phyloP scores from a whole-genome alignment of 1,140 invertebrate genomes.

The Zaprionus lachaisei region DNA sequence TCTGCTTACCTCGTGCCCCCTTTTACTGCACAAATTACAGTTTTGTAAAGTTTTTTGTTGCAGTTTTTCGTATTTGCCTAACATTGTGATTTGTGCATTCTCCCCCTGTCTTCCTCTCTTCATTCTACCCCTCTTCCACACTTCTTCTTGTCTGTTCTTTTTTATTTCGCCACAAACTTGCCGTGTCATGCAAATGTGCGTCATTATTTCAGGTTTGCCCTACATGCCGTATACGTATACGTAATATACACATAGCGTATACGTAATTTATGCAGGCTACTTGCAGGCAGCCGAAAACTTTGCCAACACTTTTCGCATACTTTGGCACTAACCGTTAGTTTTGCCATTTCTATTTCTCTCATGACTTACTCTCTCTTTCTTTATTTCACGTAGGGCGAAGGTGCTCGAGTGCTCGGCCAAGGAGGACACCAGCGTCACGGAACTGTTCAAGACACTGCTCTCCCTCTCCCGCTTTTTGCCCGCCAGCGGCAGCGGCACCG shows the following conservation, averaged over 20 bases:
- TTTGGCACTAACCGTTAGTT: conserved; percentile 24
- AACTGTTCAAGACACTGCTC: conserved; percentile 90
- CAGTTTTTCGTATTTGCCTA: conserved; percentile 25
- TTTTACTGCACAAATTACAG: background rate
- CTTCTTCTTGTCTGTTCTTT: conserved; percentile 9
- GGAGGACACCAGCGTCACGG: conserved; percentile 91
- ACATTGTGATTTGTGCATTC: conserved; percentile 21
- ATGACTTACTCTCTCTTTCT: conserved; percentile 1
- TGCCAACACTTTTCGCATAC: conserved; percentile 43
- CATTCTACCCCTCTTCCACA: background rate
- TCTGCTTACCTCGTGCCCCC: background rate
- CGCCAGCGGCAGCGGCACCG: conserved; percentile 84
- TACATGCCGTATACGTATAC: conserved; percentile 27
- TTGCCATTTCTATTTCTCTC: conserved; percentile 5
- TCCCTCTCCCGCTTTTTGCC: conserved; percentile 89
- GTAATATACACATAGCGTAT: conserved; percentile 26
- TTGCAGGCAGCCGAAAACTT: conserved; percentile 30
- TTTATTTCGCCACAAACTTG: conserved; percentile 18
- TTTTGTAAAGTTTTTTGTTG: conserved; percentile 18
- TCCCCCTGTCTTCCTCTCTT: background rate
- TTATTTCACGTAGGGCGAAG: conserved; percentile 86
- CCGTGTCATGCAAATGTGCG: conserved; percentile 38
- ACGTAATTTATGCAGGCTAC: conserved; percentile 37
- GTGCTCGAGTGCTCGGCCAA: conserved; percentile 93
- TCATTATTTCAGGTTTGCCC: conserved; percentile 29